phyloP scores from a whole-genome alignment of 23 tunicate genomes.

The Corella eumyota region DNA sequence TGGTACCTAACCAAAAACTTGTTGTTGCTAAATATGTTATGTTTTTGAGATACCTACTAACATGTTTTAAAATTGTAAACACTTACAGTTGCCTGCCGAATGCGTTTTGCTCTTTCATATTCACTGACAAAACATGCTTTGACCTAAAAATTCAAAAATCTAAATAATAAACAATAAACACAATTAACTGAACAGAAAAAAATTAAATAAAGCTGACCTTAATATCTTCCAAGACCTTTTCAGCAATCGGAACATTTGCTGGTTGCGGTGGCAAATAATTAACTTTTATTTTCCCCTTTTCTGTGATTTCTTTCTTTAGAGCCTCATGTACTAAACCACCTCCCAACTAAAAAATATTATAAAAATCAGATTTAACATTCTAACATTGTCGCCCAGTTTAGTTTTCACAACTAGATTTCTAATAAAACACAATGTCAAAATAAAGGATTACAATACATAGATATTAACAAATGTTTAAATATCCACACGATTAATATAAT shows the following conservation, averaged over 20 bases:
- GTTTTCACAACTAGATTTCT: too few species aligned
- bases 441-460: too few species aligned
- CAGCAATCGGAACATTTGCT: conserved; percentile 20
- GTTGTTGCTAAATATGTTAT: too few species aligned
- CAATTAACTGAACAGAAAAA: not conserved
- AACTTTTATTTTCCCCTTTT: conserved; percentile 26
- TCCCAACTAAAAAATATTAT: conserved; percentile 35
- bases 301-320: conserved; percentile 30
- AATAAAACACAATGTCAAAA: not conserved
- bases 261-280: conserved; percentile 11
- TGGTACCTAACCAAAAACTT: too few species aligned
- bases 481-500: not conserved
- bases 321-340: conserved; percentile 53
- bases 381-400: too few species aligned
- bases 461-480: not conserved
- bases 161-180: not conserved
- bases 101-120: conserved; percentile 56
- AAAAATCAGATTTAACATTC: not conserved
- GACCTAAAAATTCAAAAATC: conserved; percentile 31
- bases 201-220: conserved; percentile 27
- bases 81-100: too few species aligned
- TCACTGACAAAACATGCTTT: conserved; percentile 76
- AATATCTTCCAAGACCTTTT: conserved; percentile 73
- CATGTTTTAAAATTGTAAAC: too few species aligned
- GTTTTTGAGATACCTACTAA: too few species aligned